Evolutionary conservation across 2,888 invertebrate species (phyloP).

Genomic region (Drosophila ezoana): DNA sequence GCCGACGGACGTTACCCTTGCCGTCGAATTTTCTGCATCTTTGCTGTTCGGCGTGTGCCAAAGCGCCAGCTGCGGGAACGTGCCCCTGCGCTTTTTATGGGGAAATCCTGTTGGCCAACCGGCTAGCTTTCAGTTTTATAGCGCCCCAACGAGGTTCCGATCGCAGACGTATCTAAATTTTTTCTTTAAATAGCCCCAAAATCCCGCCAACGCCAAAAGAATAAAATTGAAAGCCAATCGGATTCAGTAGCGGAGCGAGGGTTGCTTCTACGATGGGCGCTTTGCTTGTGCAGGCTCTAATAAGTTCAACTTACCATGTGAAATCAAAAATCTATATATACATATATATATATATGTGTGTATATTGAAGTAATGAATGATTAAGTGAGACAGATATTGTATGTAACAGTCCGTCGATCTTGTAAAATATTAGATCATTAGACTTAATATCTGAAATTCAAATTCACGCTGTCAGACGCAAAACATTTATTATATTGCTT

Average conservation of each 20-base stretch:
- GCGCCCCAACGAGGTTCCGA: conserved; percentile 56
- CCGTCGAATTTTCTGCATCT: conserved; percentile 21
- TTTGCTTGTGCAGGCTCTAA: too few relatives aligned
- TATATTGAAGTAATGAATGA: too few relatives aligned
- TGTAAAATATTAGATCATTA: too few relatives aligned
- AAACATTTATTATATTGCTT: too few relatives aligned
- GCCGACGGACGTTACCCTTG: not conserved
- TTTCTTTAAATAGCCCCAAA: conserved; percentile 46
- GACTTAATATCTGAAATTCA: too few relatives aligned
- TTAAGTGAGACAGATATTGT: too few relatives aligned
- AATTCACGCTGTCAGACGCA: too few relatives aligned
- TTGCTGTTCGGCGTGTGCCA: conserved; percentile 50
- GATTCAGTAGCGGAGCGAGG: conserved; percentile 43
- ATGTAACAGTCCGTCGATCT: too few relatives aligned
- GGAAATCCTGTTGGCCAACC: conserved; percentile 79
- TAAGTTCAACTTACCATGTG: too few relatives aligned
- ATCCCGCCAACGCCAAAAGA: conserved; percentile 38
- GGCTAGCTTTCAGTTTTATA: conserved; percentile 66
- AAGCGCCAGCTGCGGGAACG: conserved; percentile 19
- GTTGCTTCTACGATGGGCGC: conserved; percentile 20
- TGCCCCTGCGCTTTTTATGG: conserved; percentile 70
- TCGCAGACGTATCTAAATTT: conserved; percentile 30
- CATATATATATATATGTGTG: too few relatives aligned
- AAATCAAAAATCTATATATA: too few relatives aligned
- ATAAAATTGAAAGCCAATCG: conserved; percentile 14